Conservation (phyloP, 1,140 invertebrate genomes). For the Musca vetustissima region DNA sequence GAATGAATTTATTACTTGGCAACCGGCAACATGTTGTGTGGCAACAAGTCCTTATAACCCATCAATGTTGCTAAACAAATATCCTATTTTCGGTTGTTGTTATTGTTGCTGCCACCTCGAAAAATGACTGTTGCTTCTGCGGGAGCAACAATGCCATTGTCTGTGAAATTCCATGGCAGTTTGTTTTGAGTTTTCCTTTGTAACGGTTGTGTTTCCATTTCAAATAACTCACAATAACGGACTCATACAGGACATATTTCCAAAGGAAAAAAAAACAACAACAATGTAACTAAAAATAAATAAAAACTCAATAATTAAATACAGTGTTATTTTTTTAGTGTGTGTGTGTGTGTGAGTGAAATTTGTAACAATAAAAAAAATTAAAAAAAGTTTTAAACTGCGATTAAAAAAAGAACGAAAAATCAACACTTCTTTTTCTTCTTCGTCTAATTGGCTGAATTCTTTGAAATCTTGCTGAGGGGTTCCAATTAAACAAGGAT, state of each 20-base stretch:
- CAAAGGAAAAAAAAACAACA: not conserved
- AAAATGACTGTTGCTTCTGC: too few species aligned
- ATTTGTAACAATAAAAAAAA: not conserved
- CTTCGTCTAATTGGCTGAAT: not conserved
- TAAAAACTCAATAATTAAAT: not conserved
- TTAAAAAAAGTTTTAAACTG: not conserved
- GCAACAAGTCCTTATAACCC: not conserved
- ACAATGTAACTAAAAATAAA: not conserved
- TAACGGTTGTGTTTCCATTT: constrained; percentile 14
- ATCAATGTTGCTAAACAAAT: too few species aligned
- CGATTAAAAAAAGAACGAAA: not conserved
- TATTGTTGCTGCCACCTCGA: too few species aligned
- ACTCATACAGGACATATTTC: not conserved
- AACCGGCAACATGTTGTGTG: not conserved
- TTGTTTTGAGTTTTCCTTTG: constrained; percentile 11
- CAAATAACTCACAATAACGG: not conserved
- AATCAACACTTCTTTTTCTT: not conserved
- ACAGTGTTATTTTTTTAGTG: not conserved
- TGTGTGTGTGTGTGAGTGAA: too few species aligned
- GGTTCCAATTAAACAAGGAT: too few species aligned
- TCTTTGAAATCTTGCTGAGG: not conserved
- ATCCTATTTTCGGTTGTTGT: too few species aligned
- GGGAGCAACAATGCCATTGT: too few species aligned
- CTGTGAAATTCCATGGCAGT: not conserved
- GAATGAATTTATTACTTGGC: not conserved